These are phyloP conservation scores for Apantesis nais DNA, from an alignment of 2,888 invertebrate species.

Conservation along the genomic window DNA sequence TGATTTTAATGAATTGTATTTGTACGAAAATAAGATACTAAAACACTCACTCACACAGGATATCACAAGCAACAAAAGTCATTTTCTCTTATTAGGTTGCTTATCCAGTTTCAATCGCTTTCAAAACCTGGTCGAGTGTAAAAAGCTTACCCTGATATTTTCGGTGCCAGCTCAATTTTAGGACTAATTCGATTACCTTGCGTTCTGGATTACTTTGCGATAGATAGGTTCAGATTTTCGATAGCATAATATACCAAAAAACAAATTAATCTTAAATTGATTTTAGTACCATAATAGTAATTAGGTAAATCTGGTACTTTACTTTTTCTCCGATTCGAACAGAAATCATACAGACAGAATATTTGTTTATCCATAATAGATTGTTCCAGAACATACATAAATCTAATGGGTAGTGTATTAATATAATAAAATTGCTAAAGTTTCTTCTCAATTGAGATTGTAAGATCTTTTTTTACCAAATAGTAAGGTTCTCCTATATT, in stretches of 20 bases:
- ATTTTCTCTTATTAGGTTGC: slow-evolving; percentile 20
- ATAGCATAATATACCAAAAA: slow-evolving; percentile 31
- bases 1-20: slow-evolving; percentile 26
- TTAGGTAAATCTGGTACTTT: neutral
- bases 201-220: slow-evolving; percentile 31
- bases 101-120: slow-evolving; percentile 20
- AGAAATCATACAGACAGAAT: neutral
- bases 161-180: slow-evolving; percentile 23
- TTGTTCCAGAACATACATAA: too few relatives aligned
- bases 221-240: slow-evolving; percentile 26
- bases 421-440: neutral
- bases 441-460: neutral
- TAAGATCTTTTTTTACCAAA: neutral
- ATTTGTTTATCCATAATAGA: too few relatives aligned
- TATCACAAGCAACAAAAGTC: slow-evolving; percentile 14
- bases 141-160: slow-evolving; percentile 11
- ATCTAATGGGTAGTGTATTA: too few relatives aligned
- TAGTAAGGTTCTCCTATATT: slow-evolving; percentile 22
- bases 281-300: slow-evolving; percentile 11
- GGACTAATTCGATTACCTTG: slow-evolving; percentile 34
- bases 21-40: slow-evolving; percentile 21
- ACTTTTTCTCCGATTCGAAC: neutral
- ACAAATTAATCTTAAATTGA: slow-evolving; percentile 18
- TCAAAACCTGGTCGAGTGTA: slow-evolving; percentile 22
- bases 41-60: slow-evolving; percentile 10